These are phyloP conservation scores for Cremastobaeus sp. DNA, from an alignment of 2,888 invertebrate species.

Conservation along the genomic window DNA sequence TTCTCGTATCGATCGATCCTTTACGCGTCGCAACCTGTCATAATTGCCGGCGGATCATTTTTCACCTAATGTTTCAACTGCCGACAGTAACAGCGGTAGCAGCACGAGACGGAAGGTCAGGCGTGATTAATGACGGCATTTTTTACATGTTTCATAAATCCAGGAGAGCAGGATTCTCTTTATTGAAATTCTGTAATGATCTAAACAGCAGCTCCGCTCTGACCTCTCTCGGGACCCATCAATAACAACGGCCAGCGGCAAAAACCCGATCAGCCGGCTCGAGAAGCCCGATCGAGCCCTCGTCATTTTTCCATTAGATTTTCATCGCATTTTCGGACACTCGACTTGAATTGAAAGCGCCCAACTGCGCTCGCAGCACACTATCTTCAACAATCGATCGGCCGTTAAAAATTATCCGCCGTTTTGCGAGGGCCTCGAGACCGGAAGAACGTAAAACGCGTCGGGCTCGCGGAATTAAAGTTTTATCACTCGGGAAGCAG, in stretches of 20 bases:
- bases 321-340: background rate
- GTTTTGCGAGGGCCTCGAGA: background rate
- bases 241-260: no score
- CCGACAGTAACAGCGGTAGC: conserved; percentile 57
- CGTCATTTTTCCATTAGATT: background rate
- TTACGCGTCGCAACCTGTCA: conserved; percentile 63
- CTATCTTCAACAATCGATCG: conserved; percentile 17
- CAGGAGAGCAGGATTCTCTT: conserved; percentile 65
- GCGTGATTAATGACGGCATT: conserved; percentile 56
- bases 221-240: conserved; percentile 29
- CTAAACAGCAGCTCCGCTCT: conserved; percentile 36
- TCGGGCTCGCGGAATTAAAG: conserved; percentile 10
- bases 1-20: conserved; percentile 46
- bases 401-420: conserved; percentile 17
- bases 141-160: conserved; percentile 61
- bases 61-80: conserved; percentile 68
- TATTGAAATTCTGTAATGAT: conserved; percentile 65
- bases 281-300: conserved; percentile 5
- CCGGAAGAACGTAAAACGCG: conserved; percentile 14
- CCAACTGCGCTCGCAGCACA: no score
- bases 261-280: no score
- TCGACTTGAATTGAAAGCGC: conserved; percentile 4
- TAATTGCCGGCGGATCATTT: conserved; percentile 72
- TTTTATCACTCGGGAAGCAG: conserved; percentile 26
- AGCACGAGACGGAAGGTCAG: conserved; percentile 52